A percentile compares a stretch with the other conserved stretches of the same genome.
phyloP scores from a whole-genome alignment of 2,888 invertebrate species.

The Drosophila bunnanda region DNA sequence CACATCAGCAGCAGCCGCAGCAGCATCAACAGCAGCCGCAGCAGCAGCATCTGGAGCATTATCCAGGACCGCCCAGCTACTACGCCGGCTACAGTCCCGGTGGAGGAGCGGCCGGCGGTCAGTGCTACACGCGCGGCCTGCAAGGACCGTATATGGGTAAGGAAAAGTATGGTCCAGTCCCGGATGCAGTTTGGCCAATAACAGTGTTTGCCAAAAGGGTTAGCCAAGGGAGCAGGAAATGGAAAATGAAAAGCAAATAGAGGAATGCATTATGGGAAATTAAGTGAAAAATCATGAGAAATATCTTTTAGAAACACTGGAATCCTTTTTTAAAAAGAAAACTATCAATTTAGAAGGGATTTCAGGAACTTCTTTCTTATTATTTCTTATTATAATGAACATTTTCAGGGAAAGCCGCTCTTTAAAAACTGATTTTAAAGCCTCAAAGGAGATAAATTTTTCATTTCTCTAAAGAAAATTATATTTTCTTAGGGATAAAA shows the following conservation, averaged over 20 bases:
- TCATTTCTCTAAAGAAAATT: no score
- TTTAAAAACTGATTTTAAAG: no score
- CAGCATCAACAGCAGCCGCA: conserved; percentile 34
- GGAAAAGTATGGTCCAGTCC: conserved; percentile 84
- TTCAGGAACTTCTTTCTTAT: no score
- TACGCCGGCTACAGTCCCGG: conserved; percentile 86
- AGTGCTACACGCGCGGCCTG: conserved; percentile 87
- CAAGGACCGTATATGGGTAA: conserved; percentile 85
- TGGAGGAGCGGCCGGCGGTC: conserved; percentile 82
- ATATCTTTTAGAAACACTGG: neutral
- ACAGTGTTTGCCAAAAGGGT: neutral
- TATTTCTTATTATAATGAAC: no score
- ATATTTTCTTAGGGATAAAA: no score
- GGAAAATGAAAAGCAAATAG: neutral
- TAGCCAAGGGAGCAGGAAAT: neutral
- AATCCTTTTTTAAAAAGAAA: neutral
- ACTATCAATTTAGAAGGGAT: no score
- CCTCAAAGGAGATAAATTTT: no score
- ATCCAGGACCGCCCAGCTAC: conserved; percentile 86
- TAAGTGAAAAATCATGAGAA: no score
- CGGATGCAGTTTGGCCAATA: conserved; percentile 22
- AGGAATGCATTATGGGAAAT: no score
- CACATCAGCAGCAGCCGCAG: conserved; percentile 69
- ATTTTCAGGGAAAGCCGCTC: no score
- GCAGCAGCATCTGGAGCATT: conserved; percentile 85